Base-by-base conservation (phyloP, 1,140 invertebrate genomes). In the Ooceraea biroi region DNA sequence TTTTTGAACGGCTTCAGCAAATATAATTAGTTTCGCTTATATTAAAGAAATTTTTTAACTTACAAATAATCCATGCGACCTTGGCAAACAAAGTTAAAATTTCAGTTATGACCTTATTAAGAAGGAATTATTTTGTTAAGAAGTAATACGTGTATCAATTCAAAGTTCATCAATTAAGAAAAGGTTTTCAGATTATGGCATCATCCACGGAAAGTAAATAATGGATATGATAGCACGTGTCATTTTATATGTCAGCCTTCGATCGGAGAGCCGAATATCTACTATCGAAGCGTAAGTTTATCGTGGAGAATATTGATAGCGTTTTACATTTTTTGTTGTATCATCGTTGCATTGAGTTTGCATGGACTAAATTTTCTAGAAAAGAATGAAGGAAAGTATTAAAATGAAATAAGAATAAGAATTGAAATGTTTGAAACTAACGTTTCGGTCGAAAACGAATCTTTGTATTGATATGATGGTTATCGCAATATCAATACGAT, bases 191-290 rank as follows among this genome's bases (percentile, higher is more conserved):
- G 60, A 48, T 61, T 76, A 52, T 11, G 44, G 63, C 7, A 19
- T 76, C 7, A 19, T 76, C 55, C 27, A 73, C 25, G 19, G 3
- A 52, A 77, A 65, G 14, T 41, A 50, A 36, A 52, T 76, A 63
- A 50, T 65, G 27, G 3, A 77, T 52, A 11, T 65, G 10, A 73
- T n/a, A 61, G 58, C 25, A 36, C 44, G 50, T 77, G 46, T 5
- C 44, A 77, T 65, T 65, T 77, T 65, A 77, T 36, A 48, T 25
- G 48, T 77, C 27, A 50, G 48, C 65, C 14, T n/a, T 63, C 60
- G 30, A 63, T 63, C 30, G 27, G 27, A 8, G n/a, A 41, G 60
- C 60, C 30, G 60, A 63, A 63, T 77, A 50, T 73, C 36, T n/a
- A 12, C 27, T 71, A 46, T 11, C 17, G n/a, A 60, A 73, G 36